These are phyloP conservation scores for Ochropacha duplaris DNA, from an alignment of 2,888 invertebrate genomes.

Conservation along the genomic window DNA sequence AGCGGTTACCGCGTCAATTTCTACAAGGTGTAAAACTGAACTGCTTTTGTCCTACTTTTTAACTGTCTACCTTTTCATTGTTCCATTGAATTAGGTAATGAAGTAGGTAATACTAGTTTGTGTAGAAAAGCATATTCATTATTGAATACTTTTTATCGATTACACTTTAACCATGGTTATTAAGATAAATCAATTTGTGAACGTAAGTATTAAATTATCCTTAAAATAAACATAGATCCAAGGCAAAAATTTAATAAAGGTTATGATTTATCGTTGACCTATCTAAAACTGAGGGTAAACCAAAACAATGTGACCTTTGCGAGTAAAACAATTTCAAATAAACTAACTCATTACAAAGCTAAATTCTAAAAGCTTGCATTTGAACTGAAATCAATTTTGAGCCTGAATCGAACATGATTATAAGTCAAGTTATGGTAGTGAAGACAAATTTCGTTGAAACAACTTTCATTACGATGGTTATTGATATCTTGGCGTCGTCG, in stretches of 20 bases:
- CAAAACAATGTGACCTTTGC: background rate
- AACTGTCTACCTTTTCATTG: too few species aligned
- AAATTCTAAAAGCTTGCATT: background rate
- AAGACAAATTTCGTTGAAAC: conserved; percentile 17
- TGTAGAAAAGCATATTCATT: too few species aligned
- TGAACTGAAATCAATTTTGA: background rate
- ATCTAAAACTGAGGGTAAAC: background rate
- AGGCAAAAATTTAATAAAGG: background rate
- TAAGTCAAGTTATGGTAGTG: background rate
- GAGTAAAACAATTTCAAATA: background rate
- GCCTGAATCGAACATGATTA: background rate
- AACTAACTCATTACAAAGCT: background rate
- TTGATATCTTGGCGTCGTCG: conserved; percentile 61
- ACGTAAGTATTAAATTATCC: background rate
- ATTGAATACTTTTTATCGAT: too few species aligned
- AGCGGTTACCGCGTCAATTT: background rate
- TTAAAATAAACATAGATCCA: background rate
- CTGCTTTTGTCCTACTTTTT: too few species aligned
- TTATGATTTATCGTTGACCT: background rate
- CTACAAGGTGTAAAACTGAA: too few species aligned
- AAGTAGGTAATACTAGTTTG: too few species aligned
- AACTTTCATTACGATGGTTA: conserved; percentile 58
- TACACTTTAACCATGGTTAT: too few species aligned
- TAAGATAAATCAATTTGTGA: too few species aligned
- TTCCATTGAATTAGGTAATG: too few species aligned